Conservation (phyloP, 2,113 vertebrate species). For the Strix aluco region DNA sequence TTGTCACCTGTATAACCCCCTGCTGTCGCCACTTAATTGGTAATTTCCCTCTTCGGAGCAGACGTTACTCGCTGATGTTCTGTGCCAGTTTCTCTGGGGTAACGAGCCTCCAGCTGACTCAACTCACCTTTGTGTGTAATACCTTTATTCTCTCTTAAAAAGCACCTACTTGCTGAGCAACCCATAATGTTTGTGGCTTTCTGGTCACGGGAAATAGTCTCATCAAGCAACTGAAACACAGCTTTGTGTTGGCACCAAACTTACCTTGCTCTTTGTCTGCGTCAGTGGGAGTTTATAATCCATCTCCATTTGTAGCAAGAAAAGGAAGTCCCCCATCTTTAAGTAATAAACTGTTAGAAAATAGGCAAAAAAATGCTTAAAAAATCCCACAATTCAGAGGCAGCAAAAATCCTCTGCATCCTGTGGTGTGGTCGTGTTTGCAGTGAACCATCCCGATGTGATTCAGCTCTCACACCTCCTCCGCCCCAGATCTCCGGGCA, state of each 20-base stretch:
- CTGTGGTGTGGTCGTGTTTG: not conserved
- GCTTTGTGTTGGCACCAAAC: not conserved
- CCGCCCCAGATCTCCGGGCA: not conserved
- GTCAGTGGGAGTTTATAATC: not conserved
- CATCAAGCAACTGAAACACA: accelerated
- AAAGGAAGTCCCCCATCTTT: not conserved
- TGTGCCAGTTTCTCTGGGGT: not conserved
- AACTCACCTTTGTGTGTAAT: not conserved
- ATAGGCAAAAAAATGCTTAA: not conserved
- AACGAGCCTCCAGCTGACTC: not conserved
- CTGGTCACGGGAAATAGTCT: not conserved
- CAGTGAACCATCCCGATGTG: not conserved
- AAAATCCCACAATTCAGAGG: not conserved
- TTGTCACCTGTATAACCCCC: not conserved
- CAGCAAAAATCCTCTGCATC: accelerated
- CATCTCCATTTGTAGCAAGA: not conserved
- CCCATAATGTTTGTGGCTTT: accelerated
- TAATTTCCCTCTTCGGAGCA: not conserved
- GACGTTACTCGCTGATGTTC: not conserved
- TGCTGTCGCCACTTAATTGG: not conserved
- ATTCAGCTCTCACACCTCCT: conserved; percentile 19
- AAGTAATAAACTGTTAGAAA: not conserved
- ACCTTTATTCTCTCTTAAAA: not conserved
- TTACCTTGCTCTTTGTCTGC: not conserved
- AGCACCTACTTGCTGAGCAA: not conserved